phyloP scores from a whole-genome alignment of 2,113 vertebrate genomes.

The Sapayoa aenigma region DNA sequence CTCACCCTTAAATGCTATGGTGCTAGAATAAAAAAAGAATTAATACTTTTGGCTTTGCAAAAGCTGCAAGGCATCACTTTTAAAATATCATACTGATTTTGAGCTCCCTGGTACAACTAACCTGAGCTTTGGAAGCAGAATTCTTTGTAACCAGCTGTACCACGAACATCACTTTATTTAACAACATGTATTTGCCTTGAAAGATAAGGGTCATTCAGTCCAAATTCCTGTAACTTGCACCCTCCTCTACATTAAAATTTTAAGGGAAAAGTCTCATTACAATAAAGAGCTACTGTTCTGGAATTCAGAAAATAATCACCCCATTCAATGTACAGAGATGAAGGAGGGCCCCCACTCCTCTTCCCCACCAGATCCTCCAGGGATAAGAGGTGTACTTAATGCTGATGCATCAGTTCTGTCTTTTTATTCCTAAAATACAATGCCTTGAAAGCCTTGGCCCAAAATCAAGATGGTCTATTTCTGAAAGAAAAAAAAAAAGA shows the following conservation, averaged over 20 bases:
- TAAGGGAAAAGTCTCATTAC: neutral
- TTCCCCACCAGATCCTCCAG: neutral
- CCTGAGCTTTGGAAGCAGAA: neutral
- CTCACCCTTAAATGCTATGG: neutral
- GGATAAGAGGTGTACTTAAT: fast-evolving
- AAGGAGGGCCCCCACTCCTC: neutral
- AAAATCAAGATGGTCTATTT: neutral
- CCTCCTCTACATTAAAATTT: neutral
- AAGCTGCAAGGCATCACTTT: neutral
- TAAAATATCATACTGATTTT: neutral
- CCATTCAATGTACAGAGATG: fast-evolving
- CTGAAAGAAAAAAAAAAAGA: neutral
- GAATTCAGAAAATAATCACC: neutral
- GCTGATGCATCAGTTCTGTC: neutral
- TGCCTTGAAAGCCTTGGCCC: neutral
- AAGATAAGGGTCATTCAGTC: neutral
- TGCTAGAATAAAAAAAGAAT: neutral
- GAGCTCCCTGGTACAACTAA: neutral
- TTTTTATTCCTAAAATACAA: neutral
- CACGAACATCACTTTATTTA: neutral
- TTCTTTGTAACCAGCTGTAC: neutral
- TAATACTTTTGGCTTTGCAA: neutral
- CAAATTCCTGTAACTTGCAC: neutral
- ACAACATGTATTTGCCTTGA: neutral
- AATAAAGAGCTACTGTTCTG: neutral